A percentile compares a stretch with the other conserved stretches of the same genome.
These are phyloP conservation scores for Cyclopterus lumpus DNA, from an alignment of 2,797 vertebrate species.

Conservation along the genomic window DNA sequence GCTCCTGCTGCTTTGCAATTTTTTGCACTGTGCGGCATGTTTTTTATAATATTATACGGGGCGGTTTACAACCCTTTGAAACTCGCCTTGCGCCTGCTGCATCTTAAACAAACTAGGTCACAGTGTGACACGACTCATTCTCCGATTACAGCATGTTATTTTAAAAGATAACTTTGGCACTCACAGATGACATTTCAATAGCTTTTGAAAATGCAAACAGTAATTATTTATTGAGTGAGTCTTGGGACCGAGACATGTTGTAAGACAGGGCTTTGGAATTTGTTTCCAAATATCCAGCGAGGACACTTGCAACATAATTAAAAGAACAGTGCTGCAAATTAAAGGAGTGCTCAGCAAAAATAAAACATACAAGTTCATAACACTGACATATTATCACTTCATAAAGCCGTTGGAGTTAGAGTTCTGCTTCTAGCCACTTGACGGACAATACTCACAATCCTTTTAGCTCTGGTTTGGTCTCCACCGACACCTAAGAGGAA, in stretches of 20 bases:
- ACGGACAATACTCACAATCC: background rate
- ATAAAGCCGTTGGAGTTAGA: background rate
- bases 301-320: background rate
- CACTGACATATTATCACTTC: background rate
- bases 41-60: background rate
- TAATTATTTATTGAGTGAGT: background rate
- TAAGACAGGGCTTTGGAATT: background rate
- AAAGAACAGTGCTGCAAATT: background rate
- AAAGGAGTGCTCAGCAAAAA: background rate
- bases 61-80: background rate
- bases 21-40: background rate
- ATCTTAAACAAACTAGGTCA: background rate
- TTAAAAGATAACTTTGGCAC: background rate
- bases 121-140: background rate
- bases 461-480: background rate
- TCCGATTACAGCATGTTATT: background rate
- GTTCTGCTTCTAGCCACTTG: background rate
- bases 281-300: background rate
- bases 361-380: background rate
- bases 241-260: background rate
- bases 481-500: background rate
- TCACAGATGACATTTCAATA: background rate
- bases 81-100: background rate
- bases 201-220: constrained; percentile 13
- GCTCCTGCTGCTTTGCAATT: background rate